A percentile compares a stretch with the other conserved stretches of the same genome.
These are phyloP conservation scores for Falco punctatus DNA, from an alignment of 2,113 vertebrate genomes.

Conservation along the genomic window DNA sequence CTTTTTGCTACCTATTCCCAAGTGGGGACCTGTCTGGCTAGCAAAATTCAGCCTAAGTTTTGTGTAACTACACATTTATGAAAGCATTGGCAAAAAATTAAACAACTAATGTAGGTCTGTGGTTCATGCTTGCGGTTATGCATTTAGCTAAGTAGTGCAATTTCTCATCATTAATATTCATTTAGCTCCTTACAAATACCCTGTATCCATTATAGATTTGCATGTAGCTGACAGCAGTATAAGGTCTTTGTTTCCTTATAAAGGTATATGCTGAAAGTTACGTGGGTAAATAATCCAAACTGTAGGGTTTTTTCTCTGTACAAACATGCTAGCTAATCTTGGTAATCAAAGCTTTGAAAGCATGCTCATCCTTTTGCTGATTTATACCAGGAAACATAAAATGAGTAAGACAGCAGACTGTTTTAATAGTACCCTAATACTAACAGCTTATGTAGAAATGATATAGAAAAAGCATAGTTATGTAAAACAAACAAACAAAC, in stretches of 20 bases:
- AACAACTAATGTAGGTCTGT: neutral
- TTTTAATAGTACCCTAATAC: neutral
- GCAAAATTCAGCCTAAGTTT: neutral
- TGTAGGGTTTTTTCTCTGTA: neutral
- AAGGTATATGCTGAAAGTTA: neutral
- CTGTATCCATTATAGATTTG: neutral
- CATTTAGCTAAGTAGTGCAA: neutral
- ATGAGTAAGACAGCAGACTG: neutral
- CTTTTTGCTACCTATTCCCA: neutral
- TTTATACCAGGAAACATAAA: neutral
- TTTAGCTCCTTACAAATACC: neutral
- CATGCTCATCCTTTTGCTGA: neutral
- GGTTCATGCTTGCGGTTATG: neutral
- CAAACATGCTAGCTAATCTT: neutral
- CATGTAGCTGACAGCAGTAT: neutral
- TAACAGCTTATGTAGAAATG: neutral
- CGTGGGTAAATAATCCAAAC: neutral
- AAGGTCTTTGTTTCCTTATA: neutral
- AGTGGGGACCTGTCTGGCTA: neutral
- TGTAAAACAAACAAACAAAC: neutral
- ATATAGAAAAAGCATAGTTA: neutral
- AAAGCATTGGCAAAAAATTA: neutral
- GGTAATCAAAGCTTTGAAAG: neutral
- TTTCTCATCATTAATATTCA: conserved; percentile 17
- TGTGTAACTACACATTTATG: neutral